Percentiles rank a stretch among this genome's conserved stretches.
phyloP scores from a whole-genome alignment of 2,888 invertebrate species.

The Aphrophora alni region DNA sequence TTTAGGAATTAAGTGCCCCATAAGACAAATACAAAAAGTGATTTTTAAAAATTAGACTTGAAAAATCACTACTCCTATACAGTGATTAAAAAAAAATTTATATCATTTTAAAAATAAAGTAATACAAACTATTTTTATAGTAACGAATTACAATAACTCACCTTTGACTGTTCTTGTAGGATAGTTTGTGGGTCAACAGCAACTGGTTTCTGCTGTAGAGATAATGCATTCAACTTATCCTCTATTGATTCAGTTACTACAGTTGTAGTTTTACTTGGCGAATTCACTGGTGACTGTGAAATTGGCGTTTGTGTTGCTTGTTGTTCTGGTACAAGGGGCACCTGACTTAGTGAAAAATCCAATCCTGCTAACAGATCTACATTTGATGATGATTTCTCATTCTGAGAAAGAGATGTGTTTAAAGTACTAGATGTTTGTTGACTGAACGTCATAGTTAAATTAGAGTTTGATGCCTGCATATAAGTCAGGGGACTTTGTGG shows the following conservation, averaged over 20 bases:
- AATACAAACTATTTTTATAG: too few relatives aligned
- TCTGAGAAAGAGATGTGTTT: background rate
- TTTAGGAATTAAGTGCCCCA: too few relatives aligned
- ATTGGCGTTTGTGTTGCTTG: background rate
- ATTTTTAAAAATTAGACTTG: too few relatives aligned
- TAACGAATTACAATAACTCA: background rate
- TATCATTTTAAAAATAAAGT: too few relatives aligned
- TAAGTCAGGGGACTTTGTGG: slow-evolving; percentile 54
- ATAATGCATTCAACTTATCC: background rate
- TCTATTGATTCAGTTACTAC: background rate
- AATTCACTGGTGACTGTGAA: background rate
- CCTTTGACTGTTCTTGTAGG: background rate
- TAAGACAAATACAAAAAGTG: too few relatives aligned
- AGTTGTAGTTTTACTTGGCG: background rate
- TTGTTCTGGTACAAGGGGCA: slow-evolving; percentile 65
- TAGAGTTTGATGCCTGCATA: slow-evolving; percentile 52
- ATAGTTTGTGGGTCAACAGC: background rate
- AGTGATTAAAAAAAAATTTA: too few relatives aligned
- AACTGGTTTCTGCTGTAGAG: background rate
- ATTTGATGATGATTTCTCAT: slow-evolving; percentile 56
- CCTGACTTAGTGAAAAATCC: slow-evolving; percentile 73
- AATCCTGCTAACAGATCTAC: slow-evolving; percentile 79
- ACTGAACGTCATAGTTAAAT: slow-evolving; percentile 33
- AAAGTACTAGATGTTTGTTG: background rate
- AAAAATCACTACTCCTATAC: too few relatives aligned